These are phyloP conservation scores for Vidua chalybeata DNA, from an alignment of 2,113 vertebrate genomes.

Conservation along the genomic window DNA sequence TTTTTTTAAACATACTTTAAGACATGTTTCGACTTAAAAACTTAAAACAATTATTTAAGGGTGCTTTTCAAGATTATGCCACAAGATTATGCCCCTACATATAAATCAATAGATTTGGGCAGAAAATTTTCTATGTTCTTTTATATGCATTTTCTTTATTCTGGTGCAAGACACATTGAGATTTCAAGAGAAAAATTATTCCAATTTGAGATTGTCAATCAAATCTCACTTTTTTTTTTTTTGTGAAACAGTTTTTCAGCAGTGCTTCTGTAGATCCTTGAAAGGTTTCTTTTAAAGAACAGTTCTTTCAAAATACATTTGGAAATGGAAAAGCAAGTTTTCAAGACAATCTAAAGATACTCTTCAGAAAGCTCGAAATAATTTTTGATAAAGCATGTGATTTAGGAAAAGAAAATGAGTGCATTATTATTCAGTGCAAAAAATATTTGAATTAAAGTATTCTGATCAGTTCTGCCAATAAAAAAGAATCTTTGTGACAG, in stretches of 20 bases:
- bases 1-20: not conserved
- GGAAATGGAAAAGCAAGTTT: not conserved
- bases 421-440: not conserved
- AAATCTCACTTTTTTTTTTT: not conserved
- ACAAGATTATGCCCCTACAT: not conserved
- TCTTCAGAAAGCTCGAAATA: not conserved
- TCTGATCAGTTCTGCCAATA: not conserved
- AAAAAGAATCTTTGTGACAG: not conserved
- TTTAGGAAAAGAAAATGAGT: not conserved
- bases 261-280: not conserved
- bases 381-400: not conserved
- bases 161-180: rapidly evolving
- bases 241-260: not conserved
- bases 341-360: not conserved
- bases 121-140: not conserved
- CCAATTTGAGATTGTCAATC: not conserved
- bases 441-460: not conserved
- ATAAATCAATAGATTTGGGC: not conserved
- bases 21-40: not conserved
- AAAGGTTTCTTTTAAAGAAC: not conserved
- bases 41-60: not conserved
- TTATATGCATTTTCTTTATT: not conserved
- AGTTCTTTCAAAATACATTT: not conserved
- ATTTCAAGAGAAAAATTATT: not conserved
- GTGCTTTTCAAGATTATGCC: not conserved